Evolutionary conservation across 2,113 vertebrate species (phyloP), one percentile per base, ranked within the genome.

Genomic region (Setophaga kirtlandii): DNA sequence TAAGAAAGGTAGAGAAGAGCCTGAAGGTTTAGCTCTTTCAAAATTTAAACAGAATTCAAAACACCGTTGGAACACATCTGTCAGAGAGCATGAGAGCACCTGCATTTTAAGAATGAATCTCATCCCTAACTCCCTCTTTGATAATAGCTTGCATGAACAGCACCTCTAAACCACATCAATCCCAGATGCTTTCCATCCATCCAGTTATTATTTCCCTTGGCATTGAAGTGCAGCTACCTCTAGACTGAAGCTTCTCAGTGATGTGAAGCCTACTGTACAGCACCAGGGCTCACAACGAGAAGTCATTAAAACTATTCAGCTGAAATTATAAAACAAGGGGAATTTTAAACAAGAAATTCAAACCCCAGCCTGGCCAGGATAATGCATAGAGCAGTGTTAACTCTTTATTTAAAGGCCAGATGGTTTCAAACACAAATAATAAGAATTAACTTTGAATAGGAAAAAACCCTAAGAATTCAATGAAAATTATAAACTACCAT

Each of bases 41-140:
- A 97, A 97, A 97, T 97, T 98, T 97, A 97, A 98, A 95, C 96
- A 98, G 96, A 98, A 97, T 97, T 98, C 97, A 97, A 97, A 96
- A 97, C 94, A 95, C 94, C 96, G 82, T 92, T 95, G 96, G 96
- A 98, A 97, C 94, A 95, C 97, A 97, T 98, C 97, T 96, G 97
- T 97, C 93, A 96, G 90, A 93, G 96, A 84, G 97, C 94, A 91
- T 68, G 59, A 96, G 91, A 97, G 96, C 97, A 97, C 97, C 98
- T 98, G 98, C 96, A 97, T 98, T 96, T 97, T 92, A 96, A 95
- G 96, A 89, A 93, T 50, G 96, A 97, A 96, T 83, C 81, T 95
- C 89, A 90, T 96, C 92, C 87, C 95, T 74, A 75, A 81, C 86
- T 96, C 84, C 74, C 62, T 97, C 96, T 97, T 97, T 97, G 95